Evolutionary conservation across 2,113 vertebrate species (phyloP).

Genomic region (Haemorhous mexicanus): DNA sequence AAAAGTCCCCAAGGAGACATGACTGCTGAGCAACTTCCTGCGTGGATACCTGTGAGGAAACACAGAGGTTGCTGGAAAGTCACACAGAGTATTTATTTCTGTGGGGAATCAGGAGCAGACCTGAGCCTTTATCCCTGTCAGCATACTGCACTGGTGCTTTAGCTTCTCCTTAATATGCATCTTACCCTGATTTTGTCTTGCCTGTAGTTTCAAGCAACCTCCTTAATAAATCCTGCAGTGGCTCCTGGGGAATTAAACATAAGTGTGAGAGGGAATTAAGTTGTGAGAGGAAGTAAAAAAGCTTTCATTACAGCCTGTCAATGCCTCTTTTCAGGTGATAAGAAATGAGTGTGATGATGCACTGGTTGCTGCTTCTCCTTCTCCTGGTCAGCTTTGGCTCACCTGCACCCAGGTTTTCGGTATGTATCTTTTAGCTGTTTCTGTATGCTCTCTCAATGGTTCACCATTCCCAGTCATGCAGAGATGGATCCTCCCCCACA

Average conservation of each 20-base stretch:
- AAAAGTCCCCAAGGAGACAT: background rate
- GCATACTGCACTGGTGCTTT: background rate
- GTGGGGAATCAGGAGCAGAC: background rate
- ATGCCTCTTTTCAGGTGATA: conserved; percentile 27
- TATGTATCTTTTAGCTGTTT: conserved; percentile 49
- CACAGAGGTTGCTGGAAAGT: background rate
- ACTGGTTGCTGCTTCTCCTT: conserved; percentile 54
- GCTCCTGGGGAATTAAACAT: background rate
- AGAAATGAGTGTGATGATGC: background rate
- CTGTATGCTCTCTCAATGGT: background rate
- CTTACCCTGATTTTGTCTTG: background rate
- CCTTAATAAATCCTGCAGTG: background rate
- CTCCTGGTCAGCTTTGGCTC: conserved; percentile 54
- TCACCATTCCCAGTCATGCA: background rate
- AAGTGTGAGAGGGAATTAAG: background rate
- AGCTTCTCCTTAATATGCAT: background rate
- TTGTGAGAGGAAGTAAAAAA: background rate
- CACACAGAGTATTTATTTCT: background rate
- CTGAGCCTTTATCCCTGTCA: background rate
- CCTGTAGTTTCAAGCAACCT: background rate
- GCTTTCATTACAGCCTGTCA: background rate
- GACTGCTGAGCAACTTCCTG: background rate
- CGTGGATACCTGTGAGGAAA: background rate
- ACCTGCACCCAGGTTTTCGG: conserved; percentile 59
- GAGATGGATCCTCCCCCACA: background rate